phyloP scores from a whole-genome alignment of 2,888 invertebrate genomes.

The Girardia tigrina region DNA sequence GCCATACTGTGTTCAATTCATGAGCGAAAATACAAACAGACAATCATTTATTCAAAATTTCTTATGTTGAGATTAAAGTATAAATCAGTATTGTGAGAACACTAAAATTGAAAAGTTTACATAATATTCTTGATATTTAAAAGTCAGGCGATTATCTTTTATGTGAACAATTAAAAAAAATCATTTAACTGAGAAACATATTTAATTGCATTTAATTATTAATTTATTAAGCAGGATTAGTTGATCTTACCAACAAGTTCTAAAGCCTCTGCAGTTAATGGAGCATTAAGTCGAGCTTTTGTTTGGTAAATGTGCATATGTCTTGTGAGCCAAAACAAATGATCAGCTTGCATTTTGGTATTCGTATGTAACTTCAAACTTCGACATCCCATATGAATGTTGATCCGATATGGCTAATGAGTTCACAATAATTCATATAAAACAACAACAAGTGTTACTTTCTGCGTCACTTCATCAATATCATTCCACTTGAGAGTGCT shows the following conservation, averaged over 20 bases:
- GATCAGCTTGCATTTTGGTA: constrained; percentile 13
- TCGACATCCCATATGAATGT: not conserved
- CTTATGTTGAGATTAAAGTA: no score
- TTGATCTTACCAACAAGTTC: not conserved
- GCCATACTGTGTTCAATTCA: no score
- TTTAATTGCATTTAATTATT: no score
- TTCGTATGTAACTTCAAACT: constrained; percentile 5
- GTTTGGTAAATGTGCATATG: constrained; percentile 16
- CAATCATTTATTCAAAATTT: no score
- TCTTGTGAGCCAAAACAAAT: constrained; percentile 3
- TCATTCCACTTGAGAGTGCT: constrained; percentile 6
- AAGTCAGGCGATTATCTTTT: no score
- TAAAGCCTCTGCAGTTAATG: not conserved
- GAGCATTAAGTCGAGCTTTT: constrained; percentile 12
- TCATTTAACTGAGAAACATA: no score
- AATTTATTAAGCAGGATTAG: no score
- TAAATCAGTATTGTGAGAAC: no score
- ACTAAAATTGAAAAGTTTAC: no score
- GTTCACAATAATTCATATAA: not conserved
- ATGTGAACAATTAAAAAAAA: no score
- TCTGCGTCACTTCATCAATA: not conserved
- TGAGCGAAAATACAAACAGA: no score
- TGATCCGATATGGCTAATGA: constrained; percentile 11
- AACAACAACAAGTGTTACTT: not conserved
- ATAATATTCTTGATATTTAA: no score